Evolutionary conservation across 2,797 vertebrate genomes (phyloP).

Genomic region (Enteromius fasciolatus): DNA sequence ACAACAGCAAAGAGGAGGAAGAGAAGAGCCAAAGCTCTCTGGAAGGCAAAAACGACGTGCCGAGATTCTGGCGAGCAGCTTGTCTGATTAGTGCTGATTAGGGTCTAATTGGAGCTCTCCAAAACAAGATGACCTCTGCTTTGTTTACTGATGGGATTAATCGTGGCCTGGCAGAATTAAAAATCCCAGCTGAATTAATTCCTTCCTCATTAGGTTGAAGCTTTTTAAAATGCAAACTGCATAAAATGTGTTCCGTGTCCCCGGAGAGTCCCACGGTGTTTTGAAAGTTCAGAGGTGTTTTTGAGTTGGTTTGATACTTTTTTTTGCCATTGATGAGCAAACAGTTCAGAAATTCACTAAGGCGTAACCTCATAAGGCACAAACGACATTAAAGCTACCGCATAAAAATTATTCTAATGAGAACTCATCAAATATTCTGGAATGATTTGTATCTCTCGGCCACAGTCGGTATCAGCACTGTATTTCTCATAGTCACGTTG

Average conservation of each 20-base stretch:
- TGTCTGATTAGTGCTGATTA: constrained; percentile 82
- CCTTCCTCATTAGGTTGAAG: constrained; percentile 71
- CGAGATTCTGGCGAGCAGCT: constrained; percentile 77
- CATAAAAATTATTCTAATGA: constrained; percentile 17
- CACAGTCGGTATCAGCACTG: constrained; percentile 4
- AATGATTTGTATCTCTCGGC: constrained; percentile 20
- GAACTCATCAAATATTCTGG: neutral
- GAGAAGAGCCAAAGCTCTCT: constrained; percentile 59
- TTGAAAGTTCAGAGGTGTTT: constrained; percentile 48
- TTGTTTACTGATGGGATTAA: constrained; percentile 85
- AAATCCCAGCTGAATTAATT: constrained; percentile 75
- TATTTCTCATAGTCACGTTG: neutral
- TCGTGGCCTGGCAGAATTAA: constrained; percentile 76
- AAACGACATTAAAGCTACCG: constrained; percentile 33
- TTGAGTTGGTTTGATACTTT: constrained; percentile 7
- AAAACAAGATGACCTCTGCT: constrained; percentile 84
- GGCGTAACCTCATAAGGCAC: neutral
- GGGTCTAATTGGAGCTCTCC: constrained; percentile 82
- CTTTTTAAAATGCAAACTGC: constrained; percentile 49
- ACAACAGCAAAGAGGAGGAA: constrained; percentile 61
- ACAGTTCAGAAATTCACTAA: neutral
- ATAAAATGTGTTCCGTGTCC: constrained; percentile 16
- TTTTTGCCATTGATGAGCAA: neutral
- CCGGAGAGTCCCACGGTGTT: constrained; percentile 23
- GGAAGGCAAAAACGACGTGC: constrained; percentile 40